Conservation (phyloP, 2,797 vertebrate genomes). For the Melanotaenia pygmaea region DNA sequence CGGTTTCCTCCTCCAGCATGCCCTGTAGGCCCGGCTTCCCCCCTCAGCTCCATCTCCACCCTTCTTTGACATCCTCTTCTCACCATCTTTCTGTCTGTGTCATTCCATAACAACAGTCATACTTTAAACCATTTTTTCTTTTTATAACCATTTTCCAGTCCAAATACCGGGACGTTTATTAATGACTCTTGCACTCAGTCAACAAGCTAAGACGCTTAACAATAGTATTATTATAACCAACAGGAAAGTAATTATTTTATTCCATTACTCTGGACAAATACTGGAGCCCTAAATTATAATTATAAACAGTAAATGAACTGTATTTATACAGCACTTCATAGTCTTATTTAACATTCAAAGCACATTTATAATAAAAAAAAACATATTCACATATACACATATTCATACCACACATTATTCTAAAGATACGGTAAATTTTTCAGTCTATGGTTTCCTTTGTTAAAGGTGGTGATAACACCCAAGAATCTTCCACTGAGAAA, state of each 20-base stretch:
- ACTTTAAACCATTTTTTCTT: conserved; percentile 3
- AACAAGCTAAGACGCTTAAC: too few relatives aligned
- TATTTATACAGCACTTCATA: too few relatives aligned
- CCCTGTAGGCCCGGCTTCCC: conserved; percentile 18
- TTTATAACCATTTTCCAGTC: neutral
- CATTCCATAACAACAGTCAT: conserved; percentile 22
- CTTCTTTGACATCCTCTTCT: conserved; percentile 30
- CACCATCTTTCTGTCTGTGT: conserved; percentile 4
- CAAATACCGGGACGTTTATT: too few relatives aligned
- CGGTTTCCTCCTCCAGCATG: conserved; percentile 62
- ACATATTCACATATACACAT: neutral
- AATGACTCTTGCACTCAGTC: too few relatives aligned
- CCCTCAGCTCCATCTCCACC: conserved; percentile 7
- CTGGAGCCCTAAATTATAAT: too few relatives aligned
- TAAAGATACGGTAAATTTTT: too few relatives aligned
- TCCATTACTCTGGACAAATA: too few relatives aligned
- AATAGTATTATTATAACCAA: too few relatives aligned
- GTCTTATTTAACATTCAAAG: neutral
- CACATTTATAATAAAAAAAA: neutral
- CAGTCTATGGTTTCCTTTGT: too few relatives aligned
- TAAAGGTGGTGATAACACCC: neutral
- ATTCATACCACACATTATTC: too few relatives aligned
- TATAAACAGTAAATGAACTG: too few relatives aligned
- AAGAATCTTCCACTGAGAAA: neutral
- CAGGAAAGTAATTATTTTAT: too few relatives aligned